Evolutionary conservation across 2,113 vertebrate species (phyloP), one percentile per base, ranked within the genome.

Genomic region (Sapayoa aenigma): DNA sequence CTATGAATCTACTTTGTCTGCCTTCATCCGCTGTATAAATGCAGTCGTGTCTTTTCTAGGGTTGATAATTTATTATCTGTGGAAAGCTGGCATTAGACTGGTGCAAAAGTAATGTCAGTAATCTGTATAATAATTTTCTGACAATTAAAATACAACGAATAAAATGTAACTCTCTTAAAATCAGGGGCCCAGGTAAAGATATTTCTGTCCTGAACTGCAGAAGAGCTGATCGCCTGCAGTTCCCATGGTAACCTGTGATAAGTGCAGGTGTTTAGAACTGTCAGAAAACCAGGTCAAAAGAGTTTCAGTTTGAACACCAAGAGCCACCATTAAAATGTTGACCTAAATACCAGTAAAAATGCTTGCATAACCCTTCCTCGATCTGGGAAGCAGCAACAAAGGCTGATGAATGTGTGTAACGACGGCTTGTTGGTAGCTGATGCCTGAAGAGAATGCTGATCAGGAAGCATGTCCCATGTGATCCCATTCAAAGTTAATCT

Each of bases 341-440:
- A 80, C 86, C 93, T 84, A 87, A 92, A 91, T 95, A 84, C 81
- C 74, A 79, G n/a, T 81, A 33, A 85, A 84, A 56, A 9, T 28
- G 7, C 39, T 81, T 86, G 19, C 1, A 3, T 87, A 91, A 81
- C 47, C 5, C 33, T n/a, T 89, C 11, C 42, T 78, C 0, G 0
- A 49, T 23, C 37, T 91, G 41, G 16, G 58, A 79, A 72, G 37
- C 62, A 31, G 33, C 44, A 35, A 18, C 42, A 89, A 72, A 89
- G 44, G 58, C 60, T 60, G 84, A 37, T 44, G 62, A 89, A 79
- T 66, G 52, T 16, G 1, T 62, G 39, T 72, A 92, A 72, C 31
- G 23, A 53, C 31, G 41, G 37, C 28, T 16, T 75, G 58, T 73
- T 66, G 53, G 84, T 33, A n/a, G 39, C 46, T 84, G 63, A 24